phyloP scores from a whole-genome alignment of 2,888 invertebrate genomes.

The Andrena bucephala region DNA sequence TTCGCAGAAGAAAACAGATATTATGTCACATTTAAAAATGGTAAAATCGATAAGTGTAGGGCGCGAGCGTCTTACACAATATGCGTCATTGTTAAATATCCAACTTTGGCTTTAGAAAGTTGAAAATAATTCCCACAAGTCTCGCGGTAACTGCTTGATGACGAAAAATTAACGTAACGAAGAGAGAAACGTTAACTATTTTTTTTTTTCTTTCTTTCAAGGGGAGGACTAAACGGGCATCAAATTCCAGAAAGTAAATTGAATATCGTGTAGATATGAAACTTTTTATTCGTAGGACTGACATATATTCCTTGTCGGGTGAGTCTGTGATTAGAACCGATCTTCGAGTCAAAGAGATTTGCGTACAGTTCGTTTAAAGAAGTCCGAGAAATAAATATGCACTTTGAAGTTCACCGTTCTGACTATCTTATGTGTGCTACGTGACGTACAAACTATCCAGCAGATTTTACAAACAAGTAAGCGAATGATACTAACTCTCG shows the following conservation, averaged over 20 bases:
- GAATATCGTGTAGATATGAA: conserved; percentile 46
- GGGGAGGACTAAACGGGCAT: conserved; percentile 15
- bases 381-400: conserved; percentile 61
- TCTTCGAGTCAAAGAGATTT: conserved; percentile 35
- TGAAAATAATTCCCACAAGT: conserved; percentile 53
- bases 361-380: conserved; percentile 46
- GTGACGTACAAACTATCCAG: conserved; percentile 38
- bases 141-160: conserved; percentile 34
- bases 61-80: conserved; percentile 65
- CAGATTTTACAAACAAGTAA: conserved; percentile 51
- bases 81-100: conserved; percentile 56
- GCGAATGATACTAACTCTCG: conserved; percentile 49
- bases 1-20: conserved; percentile 37
- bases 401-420: conserved; percentile 19
- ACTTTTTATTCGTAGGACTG: conserved; percentile 56
- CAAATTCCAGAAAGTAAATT: conserved; percentile 32
- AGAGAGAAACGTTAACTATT: too few relatives aligned
- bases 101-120: conserved; percentile 55
- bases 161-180: conserved; percentile 2
- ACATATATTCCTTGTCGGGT: conserved; percentile 35
- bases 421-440: conserved; percentile 36
- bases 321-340: conserved; percentile 47
- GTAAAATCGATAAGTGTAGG: conserved; percentile 37
- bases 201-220: neutral
- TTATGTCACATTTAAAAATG: neutral